These are phyloP conservation scores for Drosophila peninsularis DNA, from an alignment of 2,888 invertebrate genomes.

Conservation along the genomic window DNA sequence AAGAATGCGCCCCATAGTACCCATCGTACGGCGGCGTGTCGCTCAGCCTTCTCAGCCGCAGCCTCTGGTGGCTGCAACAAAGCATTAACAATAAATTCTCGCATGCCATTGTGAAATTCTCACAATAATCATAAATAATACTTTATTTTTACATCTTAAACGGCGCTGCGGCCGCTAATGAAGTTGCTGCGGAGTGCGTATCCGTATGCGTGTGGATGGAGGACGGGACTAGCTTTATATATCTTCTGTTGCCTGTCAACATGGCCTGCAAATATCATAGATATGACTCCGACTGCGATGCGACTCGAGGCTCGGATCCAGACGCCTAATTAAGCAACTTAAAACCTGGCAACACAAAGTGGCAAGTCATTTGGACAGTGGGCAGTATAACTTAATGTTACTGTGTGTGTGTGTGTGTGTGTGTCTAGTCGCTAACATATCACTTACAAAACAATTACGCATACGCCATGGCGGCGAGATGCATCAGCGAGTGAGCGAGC, in stretches of 20 bases:
- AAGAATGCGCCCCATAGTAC: slow-evolving; percentile 26
- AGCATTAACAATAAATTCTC: slow-evolving; percentile 81
- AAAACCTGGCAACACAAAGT: slow-evolving; percentile 67
- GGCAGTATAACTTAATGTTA: slow-evolving; percentile 34
- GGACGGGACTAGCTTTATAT: slow-evolving; percentile 36
- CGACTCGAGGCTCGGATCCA: slow-evolving; percentile 19
- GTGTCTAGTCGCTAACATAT: slow-evolving; percentile 44
- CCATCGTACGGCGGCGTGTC: slow-evolving; percentile 20
- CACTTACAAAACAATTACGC: slow-evolving; percentile 75
- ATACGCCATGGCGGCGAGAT: slow-evolving; percentile 53
- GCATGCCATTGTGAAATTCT: slow-evolving; percentile 83
- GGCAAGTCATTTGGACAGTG: slow-evolving; percentile 71
- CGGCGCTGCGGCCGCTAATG: slow-evolving; percentile 66
- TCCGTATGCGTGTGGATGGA: slow-evolving; percentile 8
- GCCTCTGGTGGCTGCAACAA: slow-evolving; percentile 44
- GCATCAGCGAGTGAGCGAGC: slow-evolving; percentile 35
- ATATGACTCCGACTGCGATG: slow-evolving; percentile 9
- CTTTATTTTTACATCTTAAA: slow-evolving; percentile 78
- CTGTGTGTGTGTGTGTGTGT: slow-evolving; percentile 15
- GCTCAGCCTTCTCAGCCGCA: slow-evolving; percentile 31
- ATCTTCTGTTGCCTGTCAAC: slow-evolving; percentile 61
- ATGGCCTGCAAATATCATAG: slow-evolving; percentile 64
- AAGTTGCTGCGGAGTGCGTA: slow-evolving; percentile 60
- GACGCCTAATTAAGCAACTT: slow-evolving; percentile 70
- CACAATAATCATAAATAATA: slow-evolving; percentile 83